Percentiles rank a stretch among this genome's conserved stretches.
phyloP scores from a whole-genome alignment of 2,888 invertebrate genomes.

The Ochlodes sylvanus region DNA sequence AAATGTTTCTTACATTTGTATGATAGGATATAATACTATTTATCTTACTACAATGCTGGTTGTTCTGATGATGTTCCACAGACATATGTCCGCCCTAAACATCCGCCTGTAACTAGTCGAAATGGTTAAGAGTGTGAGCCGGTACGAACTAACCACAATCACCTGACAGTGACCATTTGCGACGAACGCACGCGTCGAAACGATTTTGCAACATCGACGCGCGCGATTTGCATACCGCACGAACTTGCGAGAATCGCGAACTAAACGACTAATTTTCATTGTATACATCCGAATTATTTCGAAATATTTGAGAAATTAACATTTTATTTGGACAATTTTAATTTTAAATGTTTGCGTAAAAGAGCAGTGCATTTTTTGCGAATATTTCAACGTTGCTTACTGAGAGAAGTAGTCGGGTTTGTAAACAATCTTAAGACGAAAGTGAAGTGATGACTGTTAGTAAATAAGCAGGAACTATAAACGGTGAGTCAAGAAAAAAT shows the following conservation, averaged over 20 bases:
- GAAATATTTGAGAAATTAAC: background rate
- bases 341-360: constrained; percentile 12
- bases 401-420: constrained; percentile 25
- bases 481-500: constrained; percentile 20
- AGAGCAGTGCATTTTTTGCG: constrained; percentile 41
- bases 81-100: constrained; percentile 50
- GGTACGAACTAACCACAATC: constrained; percentile 72
- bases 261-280: background rate
- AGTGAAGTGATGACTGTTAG: constrained; percentile 34
- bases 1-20: background rate
- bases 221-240: constrained; percentile 52
- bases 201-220: constrained; percentile 39
- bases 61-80: constrained; percentile 10
- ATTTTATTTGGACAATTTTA: constrained; percentile 7
- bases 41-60: background rate
- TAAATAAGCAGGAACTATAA: constrained; percentile 18
- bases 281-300: constrained; percentile 8
- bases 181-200: constrained; percentile 65
- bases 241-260: constrained; percentile 32
- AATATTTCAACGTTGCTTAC: constrained; percentile 31
- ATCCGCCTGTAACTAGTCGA: constrained; percentile 61
- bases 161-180: constrained; percentile 65
- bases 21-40: background rate
- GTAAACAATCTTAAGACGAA: constrained; percentile 18
- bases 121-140: constrained; percentile 74